Base-by-base conservation (phyloP, 2,888 invertebrate genomes). In the Pristionchus mayeri region DNA sequence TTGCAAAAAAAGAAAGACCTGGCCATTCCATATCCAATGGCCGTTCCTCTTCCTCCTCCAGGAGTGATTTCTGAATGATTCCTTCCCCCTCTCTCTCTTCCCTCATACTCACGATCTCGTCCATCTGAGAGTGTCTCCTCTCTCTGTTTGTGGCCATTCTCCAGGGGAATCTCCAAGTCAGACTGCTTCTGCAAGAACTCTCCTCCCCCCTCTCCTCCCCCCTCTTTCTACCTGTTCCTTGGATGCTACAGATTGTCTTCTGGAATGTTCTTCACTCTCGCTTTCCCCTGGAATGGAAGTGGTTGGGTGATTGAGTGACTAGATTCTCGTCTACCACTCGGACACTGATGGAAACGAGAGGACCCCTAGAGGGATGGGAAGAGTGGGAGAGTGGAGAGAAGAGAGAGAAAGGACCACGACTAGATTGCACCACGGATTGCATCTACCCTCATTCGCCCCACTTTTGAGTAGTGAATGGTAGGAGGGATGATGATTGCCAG, bases 11-110 rank as follows among this genome's bases (percentile, higher is more conserved):
- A n/a, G n/a, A n/a, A n/a, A n/a, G n/a, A 90, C 95, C 95, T 87
- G 98, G 98, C 98, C 98, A 98, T 92, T 96, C 95, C 95, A 98
- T 96, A 94, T 97, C 97, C 94, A 98, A 94, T 37, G 98, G 97
- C 93, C 96, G 95, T 86, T 95, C 95, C 89, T 96, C 96, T 93
- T 96, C 95, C 75, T 92, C 92, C 86, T 91, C 91, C 48, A 91
- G 85, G 9, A 91, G 86, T 3, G 90, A 90, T 85, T 91, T 91
- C 91, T 91, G 86, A 79, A 87, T 37, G 60, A 57, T 18, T 34
- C 9, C n/a, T n/a, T 27, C 34, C 57, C 6, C 37, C 24, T 0
- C 78, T 30, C 37, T 50, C 30, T 76, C 54, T 57, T 52, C 44
- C 16, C 54, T 57, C 78, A 34, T 67, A 80, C 88, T 54, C 27